phyloP scores from a whole-genome alignment of 30 jellyfish, hydroid and myxozoan species.

The Nemopilema nomurai region DNA sequence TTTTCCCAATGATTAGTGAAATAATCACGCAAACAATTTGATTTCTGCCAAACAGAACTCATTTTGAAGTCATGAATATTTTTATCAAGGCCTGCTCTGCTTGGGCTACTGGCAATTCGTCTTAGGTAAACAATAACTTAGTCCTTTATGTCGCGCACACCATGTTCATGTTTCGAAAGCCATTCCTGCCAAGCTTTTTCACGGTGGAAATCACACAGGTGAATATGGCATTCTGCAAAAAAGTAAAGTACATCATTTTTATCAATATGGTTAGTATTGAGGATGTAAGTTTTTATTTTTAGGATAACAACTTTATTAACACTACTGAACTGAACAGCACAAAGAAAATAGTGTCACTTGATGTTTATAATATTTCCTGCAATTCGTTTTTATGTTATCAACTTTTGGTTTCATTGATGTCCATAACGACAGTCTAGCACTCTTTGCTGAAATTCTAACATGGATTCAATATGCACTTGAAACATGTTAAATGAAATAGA shows the following conservation, averaged over 20 bases:
- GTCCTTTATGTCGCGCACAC: constrained; percentile 14
- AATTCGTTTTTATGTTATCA: background rate
- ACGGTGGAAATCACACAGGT: constrained; percentile 54
- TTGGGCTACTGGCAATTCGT: constrained; percentile 35
- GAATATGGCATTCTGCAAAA: constrained; percentile 27
- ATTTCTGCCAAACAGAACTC: constrained; percentile 37
- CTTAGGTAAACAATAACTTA: constrained; percentile 39
- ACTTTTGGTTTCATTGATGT: background rate
- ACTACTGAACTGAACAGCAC: background rate
- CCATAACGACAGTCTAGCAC: background rate
- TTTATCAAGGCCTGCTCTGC: background rate
- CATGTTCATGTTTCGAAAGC: constrained; percentile 50
- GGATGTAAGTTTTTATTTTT: background rate
- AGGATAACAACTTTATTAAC: background rate
- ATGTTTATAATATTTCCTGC: background rate
- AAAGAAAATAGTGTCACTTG: background rate
- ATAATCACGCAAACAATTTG: constrained; percentile 14
- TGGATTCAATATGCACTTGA: background rate
- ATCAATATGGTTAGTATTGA: background rate
- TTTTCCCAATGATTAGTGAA: background rate
- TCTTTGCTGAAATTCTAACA: background rate
- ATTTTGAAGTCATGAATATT: constrained; percentile 3
- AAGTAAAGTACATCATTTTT: background rate
- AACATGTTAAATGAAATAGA: background rate
- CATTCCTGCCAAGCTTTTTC: constrained; percentile 70